Conservation (phyloP, 2,113 vertebrate genomes). For the Aegypius monachus region DNA sequence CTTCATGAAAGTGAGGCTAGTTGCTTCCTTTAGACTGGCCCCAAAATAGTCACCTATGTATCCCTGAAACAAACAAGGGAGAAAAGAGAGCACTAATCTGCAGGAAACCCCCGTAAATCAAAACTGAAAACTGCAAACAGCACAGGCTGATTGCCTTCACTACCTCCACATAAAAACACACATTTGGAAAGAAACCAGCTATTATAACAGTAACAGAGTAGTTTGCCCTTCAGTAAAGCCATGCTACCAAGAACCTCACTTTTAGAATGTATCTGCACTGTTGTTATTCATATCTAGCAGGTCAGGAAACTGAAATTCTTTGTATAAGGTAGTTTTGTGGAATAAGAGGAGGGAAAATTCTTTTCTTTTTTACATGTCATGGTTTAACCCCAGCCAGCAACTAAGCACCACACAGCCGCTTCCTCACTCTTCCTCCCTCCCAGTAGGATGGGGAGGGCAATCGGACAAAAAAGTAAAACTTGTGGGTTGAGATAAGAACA, state of each 20-base stretch:
- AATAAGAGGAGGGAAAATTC: not conserved
- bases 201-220: not conserved
- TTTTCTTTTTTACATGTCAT: not conserved
- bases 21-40: not conserved
- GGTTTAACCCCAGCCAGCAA: too few species aligned
- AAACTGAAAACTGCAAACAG: not conserved
- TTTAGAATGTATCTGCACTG: not conserved
- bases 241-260: not conserved
- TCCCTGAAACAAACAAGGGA: not conserved
- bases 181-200: not conserved
- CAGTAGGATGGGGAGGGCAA: too few species aligned
- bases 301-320: not conserved
- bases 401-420: too few species aligned
- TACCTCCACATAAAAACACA: not conserved
- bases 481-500: too few species aligned
- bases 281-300: not conserved
- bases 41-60: not conserved
- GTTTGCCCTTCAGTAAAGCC: not conserved
- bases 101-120: not conserved
- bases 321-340: not conserved
- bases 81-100: not conserved
- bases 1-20: not conserved
- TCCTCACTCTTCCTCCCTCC: too few species aligned
- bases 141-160: not conserved
- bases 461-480: too few species aligned